Evolutionary conservation across 2,797 vertebrate species (phyloP), one percentile per base, ranked within the genome.

Genomic region (Stomatorhinus walkeri): DNA sequence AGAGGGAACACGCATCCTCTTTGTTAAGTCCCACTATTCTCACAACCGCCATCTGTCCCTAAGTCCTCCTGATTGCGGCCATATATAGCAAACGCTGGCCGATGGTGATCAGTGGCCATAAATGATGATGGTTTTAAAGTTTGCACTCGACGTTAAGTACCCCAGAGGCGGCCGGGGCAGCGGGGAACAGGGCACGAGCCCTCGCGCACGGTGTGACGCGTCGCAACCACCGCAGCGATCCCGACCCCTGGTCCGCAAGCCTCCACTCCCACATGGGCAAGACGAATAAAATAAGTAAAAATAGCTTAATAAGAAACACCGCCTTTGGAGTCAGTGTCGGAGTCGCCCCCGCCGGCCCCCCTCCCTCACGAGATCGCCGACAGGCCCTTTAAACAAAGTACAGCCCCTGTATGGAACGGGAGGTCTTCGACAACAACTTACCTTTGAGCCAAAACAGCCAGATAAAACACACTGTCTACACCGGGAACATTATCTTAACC

Each of bases 361-460:
- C 49, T 87, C 52, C 85, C 85, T 54, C 49, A 36, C 61, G 28
- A 81, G 87, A 89, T 90, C 92, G 91, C 91, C 90, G 90, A 85
- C 92, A 95, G 93, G 93, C 94, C 94, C 94, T 95, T 95, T 95
- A 94, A 95, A 95, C 93, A 93, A 94, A 94, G 93, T 94, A 90
- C 94, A 94, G 94, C 93, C 94, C 94, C 76, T 89, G 87, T 85
- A 28, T 83, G 89, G 48, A 89, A 90, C 88, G 89, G 89, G 43
- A 90, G 91, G 89, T 90, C 90, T 93, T 93, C 92, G 93, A 92
- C 89, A 86, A 89, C 90, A 92, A 93, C 96, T 96, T 95, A 96
- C 96, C 96, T 95, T 84, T 94, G 92, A 95, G 94, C 95, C 93
- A 90, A 95, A 95, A 94, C 93, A 95, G 93, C 95, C 94, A 94